Base-by-base conservation (phyloP, 2,113 vertebrate species). In the Saguinus midas region DNA sequence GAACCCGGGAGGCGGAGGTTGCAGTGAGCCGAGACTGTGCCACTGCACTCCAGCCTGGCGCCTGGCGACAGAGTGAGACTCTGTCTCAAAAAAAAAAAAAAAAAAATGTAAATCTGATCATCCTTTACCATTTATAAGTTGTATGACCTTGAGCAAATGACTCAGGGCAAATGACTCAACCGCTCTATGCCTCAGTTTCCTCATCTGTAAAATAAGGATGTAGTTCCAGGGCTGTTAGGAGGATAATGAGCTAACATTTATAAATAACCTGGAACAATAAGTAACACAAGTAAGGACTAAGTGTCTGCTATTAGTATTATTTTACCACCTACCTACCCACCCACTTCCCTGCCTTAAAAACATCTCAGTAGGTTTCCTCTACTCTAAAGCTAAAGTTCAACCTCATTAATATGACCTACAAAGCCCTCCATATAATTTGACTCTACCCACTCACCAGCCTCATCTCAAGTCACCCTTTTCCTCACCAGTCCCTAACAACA, bases 91-190 rank as follows among this genome's bases (percentile, higher is more conserved):
- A 40, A 40, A 40, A 40, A 40, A 40, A 40, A 40, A 40, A 40
- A 40, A 29, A 89, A 97, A 92, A 90, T 84, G 17, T 81, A 87
- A 95, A 94, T 92, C 52, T 83, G n/a, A 92, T 95, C 84, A 85
- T 78, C 40, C 5, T 76, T 83, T 78, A 45, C 84, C 48, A 76
- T 35, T 80, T 90, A n/a, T 16, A 90, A 94, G 13, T 25, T n/a
- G 20, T 64, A 95, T 81, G 75, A 79, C 12, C 37, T 55, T 92
- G 35, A 86, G 8, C 50, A 93, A 95, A 96, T 88, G 76, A 81
- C n/a, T 93, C 52, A 76, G 37, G 25, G 27, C 21, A 85, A 97
- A 80, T 85, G 23, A 57, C 50, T 95, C 66, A 78, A 90, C 32
- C 48, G 70, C 57, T 87, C 64, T 94, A 78, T 89, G 48, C 32